Conservation (phyloP, 2,797 vertebrate species). For the Parambassis ranga region DNA sequence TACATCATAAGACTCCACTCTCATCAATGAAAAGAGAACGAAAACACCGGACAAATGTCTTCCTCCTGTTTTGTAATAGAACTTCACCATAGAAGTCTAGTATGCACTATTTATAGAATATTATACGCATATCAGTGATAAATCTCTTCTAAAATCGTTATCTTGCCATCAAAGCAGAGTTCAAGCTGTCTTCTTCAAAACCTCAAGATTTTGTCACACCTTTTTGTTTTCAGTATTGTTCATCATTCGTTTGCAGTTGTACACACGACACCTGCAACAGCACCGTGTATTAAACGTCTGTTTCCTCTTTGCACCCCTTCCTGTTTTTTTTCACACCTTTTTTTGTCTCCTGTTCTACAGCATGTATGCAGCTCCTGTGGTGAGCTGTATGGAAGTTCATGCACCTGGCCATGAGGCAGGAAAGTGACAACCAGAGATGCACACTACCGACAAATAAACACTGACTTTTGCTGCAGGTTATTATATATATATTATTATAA, state of each 20-base stretch:
- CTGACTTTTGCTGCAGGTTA: too few relatives aligned
- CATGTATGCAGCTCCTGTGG: neutral
- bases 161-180: neutral
- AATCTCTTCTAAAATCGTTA: constrained; percentile 21
- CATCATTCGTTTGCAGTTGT: neutral
- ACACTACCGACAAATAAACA: too few relatives aligned
- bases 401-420: neutral
- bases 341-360: constrained; percentile 9
- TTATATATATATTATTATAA: too few relatives aligned
- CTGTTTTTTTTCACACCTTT: constrained; percentile 66
- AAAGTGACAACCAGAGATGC: neutral
- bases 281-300: neutral
- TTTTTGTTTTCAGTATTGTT: constrained; percentile 7
- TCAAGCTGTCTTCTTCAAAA: neutral
- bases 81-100: too few relatives aligned
- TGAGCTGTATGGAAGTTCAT: neutral
- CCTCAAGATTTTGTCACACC: constrained; percentile 29
- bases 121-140: constrained; percentile 10
- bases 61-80: too few relatives aligned
- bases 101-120: neutral
- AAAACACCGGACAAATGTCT: too few relatives aligned
- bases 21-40: too few relatives aligned
- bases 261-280: constrained; percentile 39
- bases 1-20: too few relatives aligned
- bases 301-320: constrained; percentile 4